Conservation (phyloP, 2,888 invertebrate species). For the Caenorhabditis panamensis region DNA sequence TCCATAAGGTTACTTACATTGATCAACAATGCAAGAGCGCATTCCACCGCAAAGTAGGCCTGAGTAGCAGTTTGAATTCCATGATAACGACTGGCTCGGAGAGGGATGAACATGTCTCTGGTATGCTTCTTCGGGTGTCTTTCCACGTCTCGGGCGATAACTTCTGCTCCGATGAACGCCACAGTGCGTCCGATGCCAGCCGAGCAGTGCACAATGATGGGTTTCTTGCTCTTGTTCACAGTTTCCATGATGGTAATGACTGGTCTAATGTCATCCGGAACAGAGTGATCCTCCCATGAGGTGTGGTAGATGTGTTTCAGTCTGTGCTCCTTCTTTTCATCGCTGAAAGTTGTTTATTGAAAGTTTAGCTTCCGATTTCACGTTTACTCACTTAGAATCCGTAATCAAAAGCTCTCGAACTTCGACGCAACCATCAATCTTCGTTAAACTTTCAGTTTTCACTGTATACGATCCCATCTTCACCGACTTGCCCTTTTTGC, state of each 20-base stretch:
- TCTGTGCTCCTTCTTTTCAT: neutral
- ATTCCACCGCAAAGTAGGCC: neutral
- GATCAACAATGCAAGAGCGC: neutral
- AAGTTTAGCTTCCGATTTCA: too few relatives aligned
- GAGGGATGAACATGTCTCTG: neutral
- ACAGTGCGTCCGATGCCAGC: conserved; percentile 1
- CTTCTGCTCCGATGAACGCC: neutral
- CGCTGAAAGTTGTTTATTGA: too few relatives aligned
- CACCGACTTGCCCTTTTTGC: too few relatives aligned
- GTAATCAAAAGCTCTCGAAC: neutral
- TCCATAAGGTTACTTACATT: neutral
- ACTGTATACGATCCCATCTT: too few relatives aligned
- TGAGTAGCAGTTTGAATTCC: neutral
- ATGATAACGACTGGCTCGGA: neutral
- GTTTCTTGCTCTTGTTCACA: neutral
- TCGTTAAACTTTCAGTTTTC: too few relatives aligned
- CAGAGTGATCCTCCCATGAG: neutral
- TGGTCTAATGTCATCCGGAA: neutral
- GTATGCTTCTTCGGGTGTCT: neutral
- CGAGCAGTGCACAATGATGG: conserved; percentile 6
- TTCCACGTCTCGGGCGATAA: neutral
- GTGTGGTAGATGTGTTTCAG: neutral
- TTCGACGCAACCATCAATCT: too few relatives aligned
- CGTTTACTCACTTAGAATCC: neutral
- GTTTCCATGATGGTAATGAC: neutral